Evolutionary conservation across 2,888 invertebrate genomes (phyloP).

Genomic region (Melitaea athalia): DNA sequence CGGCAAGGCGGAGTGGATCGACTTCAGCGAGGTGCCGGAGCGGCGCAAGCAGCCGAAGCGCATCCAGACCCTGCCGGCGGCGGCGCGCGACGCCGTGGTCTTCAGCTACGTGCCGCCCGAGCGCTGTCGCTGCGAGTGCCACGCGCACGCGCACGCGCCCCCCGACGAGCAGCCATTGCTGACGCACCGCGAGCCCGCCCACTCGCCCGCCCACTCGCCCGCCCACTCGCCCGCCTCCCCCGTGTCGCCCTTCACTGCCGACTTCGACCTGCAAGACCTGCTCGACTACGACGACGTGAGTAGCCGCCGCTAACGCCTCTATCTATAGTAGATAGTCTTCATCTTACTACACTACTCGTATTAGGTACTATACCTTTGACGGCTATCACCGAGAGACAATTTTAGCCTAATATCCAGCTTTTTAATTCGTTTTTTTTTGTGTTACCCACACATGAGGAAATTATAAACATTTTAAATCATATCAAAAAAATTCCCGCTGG

Average conservation of each 20-base stretch:
- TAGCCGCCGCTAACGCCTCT: neutral
- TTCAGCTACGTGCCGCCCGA: constrained; percentile 92
- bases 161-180: constrained; percentile 57
- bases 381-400: too few species aligned
- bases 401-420: too few species aligned
- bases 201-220: constrained; percentile 45
- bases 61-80: constrained; percentile 89
- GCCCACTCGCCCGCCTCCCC: constrained; percentile 54
- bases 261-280: constrained; percentile 76
- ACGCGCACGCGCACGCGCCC: constrained; percentile 76
- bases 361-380: too few species aligned
- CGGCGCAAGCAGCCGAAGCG: constrained; percentile 90
- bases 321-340: too few species aligned
- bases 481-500: too few species aligned
- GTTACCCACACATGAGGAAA: too few species aligned
- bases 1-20: constrained; percentile 87
- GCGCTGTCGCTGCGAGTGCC: constrained; percentile 94
- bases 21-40: constrained; percentile 93
- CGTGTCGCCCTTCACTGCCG: constrained; percentile 74
- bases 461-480: too few species aligned
- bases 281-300: constrained; percentile 25
- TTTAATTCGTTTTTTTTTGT: too few species aligned
- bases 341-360: too few species aligned
- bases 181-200: constrained; percentile 31
- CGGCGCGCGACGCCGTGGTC: constrained; percentile 66